phyloP scores from a whole-genome alignment of 2,888 invertebrate species.

The Zaprionus lineosus region DNA sequence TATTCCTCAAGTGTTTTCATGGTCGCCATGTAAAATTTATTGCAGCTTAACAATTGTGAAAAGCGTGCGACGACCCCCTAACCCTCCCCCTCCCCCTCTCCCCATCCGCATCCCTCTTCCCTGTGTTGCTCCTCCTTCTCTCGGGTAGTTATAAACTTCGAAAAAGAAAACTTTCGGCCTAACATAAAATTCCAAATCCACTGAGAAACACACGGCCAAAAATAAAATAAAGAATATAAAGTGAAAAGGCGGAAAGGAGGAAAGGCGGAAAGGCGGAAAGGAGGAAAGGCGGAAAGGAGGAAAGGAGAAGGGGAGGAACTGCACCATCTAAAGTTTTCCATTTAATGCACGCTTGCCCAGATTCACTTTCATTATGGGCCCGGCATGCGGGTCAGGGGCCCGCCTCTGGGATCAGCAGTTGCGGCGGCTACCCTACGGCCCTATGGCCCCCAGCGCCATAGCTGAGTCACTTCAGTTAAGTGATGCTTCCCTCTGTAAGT shows the following conservation, averaged over 20 bases:
- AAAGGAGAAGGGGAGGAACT: too few relatives aligned
- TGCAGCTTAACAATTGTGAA: constrained; percentile 45
- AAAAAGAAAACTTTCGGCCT: constrained; percentile 31
- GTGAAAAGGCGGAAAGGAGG: too few relatives aligned
- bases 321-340: constrained; percentile 46
- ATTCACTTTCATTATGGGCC: constrained; percentile 57
- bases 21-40: constrained; percentile 62
- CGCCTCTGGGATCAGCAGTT: too few relatives aligned
- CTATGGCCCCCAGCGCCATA: neutral
- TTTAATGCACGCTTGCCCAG: constrained; percentile 59
- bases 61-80: constrained; percentile 14
- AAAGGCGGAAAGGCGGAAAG: too few relatives aligned
- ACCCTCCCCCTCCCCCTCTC: neutral
- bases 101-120: neutral
- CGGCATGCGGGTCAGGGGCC: constrained; percentile 22
- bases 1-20: constrained; percentile 62
- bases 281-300: too few relatives aligned
- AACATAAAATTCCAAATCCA: constrained; percentile 1
- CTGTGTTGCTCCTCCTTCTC: constrained; percentile 4
- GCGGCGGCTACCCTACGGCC: too few relatives aligned
- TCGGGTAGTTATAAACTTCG: constrained; percentile 16
- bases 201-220: neutral
- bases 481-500: neutral
- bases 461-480: constrained; percentile 22
- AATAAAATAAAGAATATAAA: too few relatives aligned